These are phyloP conservation scores for Diaprepes abbreviatus DNA, from an alignment of 2,888 invertebrate species.

Conservation along the genomic window DNA sequence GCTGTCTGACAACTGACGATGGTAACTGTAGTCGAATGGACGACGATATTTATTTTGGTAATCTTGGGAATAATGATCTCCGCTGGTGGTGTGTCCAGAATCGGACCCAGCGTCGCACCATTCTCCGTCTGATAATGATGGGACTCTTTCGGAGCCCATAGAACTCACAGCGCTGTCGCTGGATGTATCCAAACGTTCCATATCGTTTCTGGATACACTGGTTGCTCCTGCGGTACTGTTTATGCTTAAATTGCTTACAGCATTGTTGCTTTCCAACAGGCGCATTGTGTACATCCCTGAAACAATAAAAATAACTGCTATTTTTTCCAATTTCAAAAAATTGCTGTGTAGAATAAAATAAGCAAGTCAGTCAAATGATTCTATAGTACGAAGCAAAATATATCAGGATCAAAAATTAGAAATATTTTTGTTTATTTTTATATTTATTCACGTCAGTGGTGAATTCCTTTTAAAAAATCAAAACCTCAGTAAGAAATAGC, in stretches of 20 bases:
- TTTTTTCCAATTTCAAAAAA: too few relatives aligned
- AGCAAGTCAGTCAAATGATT: too few relatives aligned
- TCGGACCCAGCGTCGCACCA: constrained; percentile 92
- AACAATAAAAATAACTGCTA: constrained; percentile 33
- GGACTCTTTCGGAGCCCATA: constrained; percentile 92
- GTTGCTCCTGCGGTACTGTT: constrained; percentile 62
- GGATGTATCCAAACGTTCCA: constrained; percentile 85
- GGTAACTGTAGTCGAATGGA: constrained; percentile 81
- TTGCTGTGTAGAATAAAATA: too few relatives aligned
- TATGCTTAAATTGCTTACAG: constrained; percentile 64
- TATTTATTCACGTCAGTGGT: too few relatives aligned
- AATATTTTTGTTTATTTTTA: too few relatives aligned
- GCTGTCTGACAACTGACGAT: constrained; percentile 70
- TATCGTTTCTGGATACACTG: constrained; percentile 66
- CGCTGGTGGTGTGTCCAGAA: constrained; percentile 76
- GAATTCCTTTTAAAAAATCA: too few relatives aligned
- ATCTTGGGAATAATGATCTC: constrained; percentile 79
- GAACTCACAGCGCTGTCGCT: constrained; percentile 94
- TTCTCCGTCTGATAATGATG: constrained; percentile 89
- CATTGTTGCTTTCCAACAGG: constrained; percentile 76
- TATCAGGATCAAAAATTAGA: too few relatives aligned
- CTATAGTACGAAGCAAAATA: too few relatives aligned
- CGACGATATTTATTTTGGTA: constrained; percentile 83
- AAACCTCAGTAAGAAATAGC: too few relatives aligned
- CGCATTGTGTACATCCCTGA: constrained; percentile 91